Base-by-base conservation (phyloP, 2,113 vertebrate genomes). In the Syngnathus floridae region DNA sequence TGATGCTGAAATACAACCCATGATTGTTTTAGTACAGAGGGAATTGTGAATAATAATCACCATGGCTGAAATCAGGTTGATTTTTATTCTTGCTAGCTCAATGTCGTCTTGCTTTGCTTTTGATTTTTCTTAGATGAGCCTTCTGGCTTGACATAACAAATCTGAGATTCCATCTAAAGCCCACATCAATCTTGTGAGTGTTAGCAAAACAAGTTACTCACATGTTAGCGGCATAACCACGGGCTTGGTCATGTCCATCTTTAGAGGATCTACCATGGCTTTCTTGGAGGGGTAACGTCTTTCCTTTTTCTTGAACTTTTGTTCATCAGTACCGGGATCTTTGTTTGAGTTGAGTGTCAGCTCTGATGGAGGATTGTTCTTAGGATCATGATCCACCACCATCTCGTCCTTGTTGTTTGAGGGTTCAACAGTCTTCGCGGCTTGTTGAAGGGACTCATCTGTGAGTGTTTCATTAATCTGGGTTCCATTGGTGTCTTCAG, bases 261-360 rank as follows among this genome's bases (percentile, higher is more conserved):
- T 90, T 63, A 92, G 76, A 26, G 91, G 90, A 59, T 91, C 88
- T 2, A 81, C 35, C 84, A 90, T 86, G 56, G 87, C 83, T 64
- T 87, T 91, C 79, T 90, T 91, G 48, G 86, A 84, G 4, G 83
- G 82, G 26, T 22, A 52, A 52, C 48, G 3, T 38, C 36, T 64
- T 46, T 7, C 17, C 16, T 60, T 48, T 56, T 74, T 84, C 43
- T 80, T 78, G 38, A 54, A n/a, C 31, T 70, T 76, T 67, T 67
- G 31, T 4, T 22, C 69, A 35, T 65, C 60, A 46, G 46, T 14
- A 4, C 7, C 45, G 12, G 56, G 19, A 63, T 60, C 61, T n/a
- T 11, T 49, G 35, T 64, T 52, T 22, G 5, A 12, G 9, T 60
- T 61, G 41, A 52, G 64, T 38, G 22, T 46, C 0, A 14, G n/a